Evolutionary conservation across 2,113 vertebrate genomes (phyloP).

Genomic region (Physeter macrocephalus): DNA sequence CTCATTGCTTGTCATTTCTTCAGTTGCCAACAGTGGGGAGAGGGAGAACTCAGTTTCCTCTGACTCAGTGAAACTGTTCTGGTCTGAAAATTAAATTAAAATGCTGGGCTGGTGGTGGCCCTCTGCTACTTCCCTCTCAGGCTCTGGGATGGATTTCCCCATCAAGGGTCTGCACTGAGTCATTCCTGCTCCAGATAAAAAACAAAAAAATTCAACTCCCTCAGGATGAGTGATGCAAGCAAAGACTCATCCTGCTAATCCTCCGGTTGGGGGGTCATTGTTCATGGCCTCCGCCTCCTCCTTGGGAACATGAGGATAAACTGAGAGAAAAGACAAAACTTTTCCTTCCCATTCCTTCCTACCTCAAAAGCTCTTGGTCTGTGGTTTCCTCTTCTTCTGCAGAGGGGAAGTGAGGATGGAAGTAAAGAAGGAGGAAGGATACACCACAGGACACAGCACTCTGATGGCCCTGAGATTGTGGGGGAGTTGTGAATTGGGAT

Average conservation of each 20-base stretch:
- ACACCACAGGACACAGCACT: neutral
- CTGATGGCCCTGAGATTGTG: neutral
- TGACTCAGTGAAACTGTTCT: neutral
- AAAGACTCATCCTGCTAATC: neutral
- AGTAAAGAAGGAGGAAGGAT: neutral
- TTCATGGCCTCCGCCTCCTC: neutral
- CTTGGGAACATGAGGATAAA: neutral
- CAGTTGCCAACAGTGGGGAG: neutral
- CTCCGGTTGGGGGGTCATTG: neutral
- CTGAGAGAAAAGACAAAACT: neutral
- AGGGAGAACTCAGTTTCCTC: neutral
- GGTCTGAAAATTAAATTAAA: conserved; percentile 26
- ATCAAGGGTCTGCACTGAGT: conserved; percentile 31
- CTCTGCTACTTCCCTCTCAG: neutral
- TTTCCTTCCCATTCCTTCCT: neutral
- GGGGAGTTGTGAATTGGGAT: neutral
- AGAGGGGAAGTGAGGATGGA: neutral
- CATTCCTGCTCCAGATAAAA: neutral
- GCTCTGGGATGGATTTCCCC: neutral
- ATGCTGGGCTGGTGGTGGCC: neutral
- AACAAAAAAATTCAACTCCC: neutral
- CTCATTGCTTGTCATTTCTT: neutral
- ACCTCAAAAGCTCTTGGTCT: neutral
- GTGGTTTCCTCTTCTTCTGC: neutral
- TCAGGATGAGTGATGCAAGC: neutral